phyloP scores from a whole-genome alignment of 2,113 vertebrate genomes.

The Saccopteryx leptura region DNA sequence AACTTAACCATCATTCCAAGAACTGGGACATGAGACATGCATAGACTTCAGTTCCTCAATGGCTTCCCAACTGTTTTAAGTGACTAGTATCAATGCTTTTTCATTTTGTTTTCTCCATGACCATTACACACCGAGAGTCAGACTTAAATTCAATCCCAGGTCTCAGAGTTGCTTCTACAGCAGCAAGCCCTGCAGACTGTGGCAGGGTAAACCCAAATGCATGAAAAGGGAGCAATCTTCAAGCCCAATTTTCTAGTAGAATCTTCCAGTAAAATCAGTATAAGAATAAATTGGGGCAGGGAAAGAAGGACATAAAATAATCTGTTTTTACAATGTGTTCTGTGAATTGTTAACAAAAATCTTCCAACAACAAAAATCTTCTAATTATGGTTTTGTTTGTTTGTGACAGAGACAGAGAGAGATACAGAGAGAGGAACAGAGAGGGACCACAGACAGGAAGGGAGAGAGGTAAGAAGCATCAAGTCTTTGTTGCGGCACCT shows the following conservation, averaged over 20 bases:
- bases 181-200: neutral
- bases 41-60: neutral
- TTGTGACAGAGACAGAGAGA: too few relatives aligned
- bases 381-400: neutral
- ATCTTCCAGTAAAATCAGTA: neutral
- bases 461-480: too few relatives aligned
- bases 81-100: neutral
- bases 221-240: neutral
- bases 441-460: too few relatives aligned
- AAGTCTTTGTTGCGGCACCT: too few relatives aligned
- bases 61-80: neutral
- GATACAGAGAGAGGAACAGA: too few relatives aligned
- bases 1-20: neutral
- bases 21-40: neutral
- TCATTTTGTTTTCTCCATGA: neutral
- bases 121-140: neutral
- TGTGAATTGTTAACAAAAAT: neutral
- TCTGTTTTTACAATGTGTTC: neutral
- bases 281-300: neutral
- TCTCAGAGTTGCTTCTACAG: neutral
- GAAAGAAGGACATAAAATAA: conserved; percentile 4
- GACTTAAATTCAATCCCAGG: neutral
- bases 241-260: neutral
- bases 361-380: neutral
- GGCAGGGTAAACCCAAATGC: neutral